These are phyloP conservation scores for Sinohyriopsis cumingii DNA, from an alignment of 2,888 invertebrate species.

Conservation along the genomic window DNA sequence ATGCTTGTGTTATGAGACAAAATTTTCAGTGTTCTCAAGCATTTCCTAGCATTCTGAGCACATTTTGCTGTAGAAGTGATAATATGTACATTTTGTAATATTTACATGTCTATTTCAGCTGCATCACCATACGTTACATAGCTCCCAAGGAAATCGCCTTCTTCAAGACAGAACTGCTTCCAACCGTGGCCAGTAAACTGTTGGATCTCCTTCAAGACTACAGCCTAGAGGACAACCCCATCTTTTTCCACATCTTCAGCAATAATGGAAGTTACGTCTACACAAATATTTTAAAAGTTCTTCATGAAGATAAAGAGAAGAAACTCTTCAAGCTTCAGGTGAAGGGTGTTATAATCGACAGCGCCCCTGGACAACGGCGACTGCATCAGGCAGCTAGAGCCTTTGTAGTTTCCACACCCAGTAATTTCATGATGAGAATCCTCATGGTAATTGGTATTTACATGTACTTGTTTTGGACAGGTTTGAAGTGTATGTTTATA, in stretches of 20 bases:
- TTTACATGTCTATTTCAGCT: slow-evolving; percentile 73
- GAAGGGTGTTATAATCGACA: slow-evolving; percentile 77
- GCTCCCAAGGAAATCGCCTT: slow-evolving; percentile 81
- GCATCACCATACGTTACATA: slow-evolving; percentile 82
- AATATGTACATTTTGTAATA: background rate
- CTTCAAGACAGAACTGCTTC: slow-evolving; percentile 78
- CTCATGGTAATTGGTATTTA: slow-evolving; percentile 72
- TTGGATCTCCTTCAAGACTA: slow-evolving; percentile 80
- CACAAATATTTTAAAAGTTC: slow-evolving; percentile 79
- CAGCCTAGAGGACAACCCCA: slow-evolving; percentile 81
- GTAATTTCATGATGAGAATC: slow-evolving; percentile 48
- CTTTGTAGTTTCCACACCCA: slow-evolving; percentile 42
- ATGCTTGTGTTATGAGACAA: background rate
- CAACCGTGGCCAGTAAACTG: slow-evolving; percentile 78
- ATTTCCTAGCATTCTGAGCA: no score
- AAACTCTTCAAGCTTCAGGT: slow-evolving; percentile 40
- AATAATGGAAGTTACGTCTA: slow-evolving; percentile 85
- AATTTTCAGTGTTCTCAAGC: background rate
- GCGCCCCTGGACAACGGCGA: slow-evolving; percentile 77
- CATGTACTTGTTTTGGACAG: slow-evolving; percentile 40
- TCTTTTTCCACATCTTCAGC: slow-evolving; percentile 84
- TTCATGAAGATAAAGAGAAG: slow-evolving; percentile 25
- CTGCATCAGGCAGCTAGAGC: slow-evolving; percentile 49
- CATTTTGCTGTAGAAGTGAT: no score
- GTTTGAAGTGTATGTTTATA: slow-evolving; percentile 21